Percentiles rank a stretch among this genome's conserved stretches.
Conservation (phyloP, 2,113 vertebrate genomes). For the Thomomys bottae region DNA sequence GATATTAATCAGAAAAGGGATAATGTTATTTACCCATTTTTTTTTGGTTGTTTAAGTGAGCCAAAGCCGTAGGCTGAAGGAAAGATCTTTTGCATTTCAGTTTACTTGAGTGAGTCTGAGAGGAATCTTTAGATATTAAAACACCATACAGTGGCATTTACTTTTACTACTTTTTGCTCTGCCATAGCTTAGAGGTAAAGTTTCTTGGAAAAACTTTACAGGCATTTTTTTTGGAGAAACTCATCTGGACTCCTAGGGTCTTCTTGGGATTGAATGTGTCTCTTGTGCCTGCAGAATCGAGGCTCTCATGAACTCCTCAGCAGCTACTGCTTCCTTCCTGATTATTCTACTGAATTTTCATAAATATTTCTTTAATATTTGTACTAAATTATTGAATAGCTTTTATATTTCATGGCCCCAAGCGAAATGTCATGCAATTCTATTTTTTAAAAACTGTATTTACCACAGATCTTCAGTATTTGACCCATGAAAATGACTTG, state of each 20-base stretch:
- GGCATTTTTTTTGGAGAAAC: not conserved
- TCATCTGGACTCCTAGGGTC: not conserved
- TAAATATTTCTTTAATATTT: not conserved
- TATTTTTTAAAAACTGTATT: not conserved
- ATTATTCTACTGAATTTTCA: not conserved
- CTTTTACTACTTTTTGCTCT: not conserved
- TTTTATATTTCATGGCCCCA: not conserved
- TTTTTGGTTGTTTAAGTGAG: too few species aligned
- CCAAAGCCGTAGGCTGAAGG: not conserved
- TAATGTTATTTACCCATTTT: too few species aligned
- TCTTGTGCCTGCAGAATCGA: not conserved
- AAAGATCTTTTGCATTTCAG: not conserved
- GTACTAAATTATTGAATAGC: not conserved
- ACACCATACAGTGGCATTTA: not conserved
- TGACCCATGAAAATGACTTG: not conserved
- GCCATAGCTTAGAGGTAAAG: not conserved
- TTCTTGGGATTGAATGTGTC: rapidly evolving
- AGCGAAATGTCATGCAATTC: not conserved
- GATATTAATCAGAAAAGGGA: not conserved
- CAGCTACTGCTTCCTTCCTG: not conserved
- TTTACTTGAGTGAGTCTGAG: not conserved
- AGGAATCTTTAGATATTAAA: not conserved
- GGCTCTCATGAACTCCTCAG: not conserved
- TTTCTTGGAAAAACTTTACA: too few species aligned
- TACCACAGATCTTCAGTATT: not conserved